These are phyloP conservation scores for Virgularia gustaviana DNA, from an alignment of 92 coral and sea anemone species.

Conservation along the genomic window DNA sequence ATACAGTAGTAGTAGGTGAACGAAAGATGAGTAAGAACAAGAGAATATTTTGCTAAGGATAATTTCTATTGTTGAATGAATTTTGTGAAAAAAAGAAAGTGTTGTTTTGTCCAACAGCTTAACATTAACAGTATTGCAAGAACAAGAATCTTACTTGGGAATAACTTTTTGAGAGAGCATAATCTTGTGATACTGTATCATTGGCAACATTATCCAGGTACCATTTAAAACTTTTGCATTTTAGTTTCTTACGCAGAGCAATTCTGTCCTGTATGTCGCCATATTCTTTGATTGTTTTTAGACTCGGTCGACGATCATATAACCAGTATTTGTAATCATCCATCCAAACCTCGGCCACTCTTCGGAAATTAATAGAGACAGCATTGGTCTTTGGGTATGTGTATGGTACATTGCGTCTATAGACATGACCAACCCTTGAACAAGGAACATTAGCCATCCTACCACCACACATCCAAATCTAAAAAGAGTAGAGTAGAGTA, in stretches of 20 bases:
- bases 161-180: conserved; percentile 78
- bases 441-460: conserved; percentile 94
- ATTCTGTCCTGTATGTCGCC: conserved; percentile 89
- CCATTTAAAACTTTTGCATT: conserved; percentile 93
- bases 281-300: conserved; percentile 58
- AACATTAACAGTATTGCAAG: no score
- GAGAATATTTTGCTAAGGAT: background rate
- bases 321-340: conserved; percentile 97
- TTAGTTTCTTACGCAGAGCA: conserved; percentile 75
- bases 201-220: conserved; percentile 95
- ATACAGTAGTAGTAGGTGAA: background rate
- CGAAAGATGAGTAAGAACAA: no score
- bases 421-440: conserved; percentile 97
- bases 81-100: background rate
- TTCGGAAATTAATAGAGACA: conserved; percentile 75
- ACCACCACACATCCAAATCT: conserved; percentile 99
- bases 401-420: conserved; percentile 91
- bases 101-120: conserved; percentile 48
- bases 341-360: conserved; percentile 99
- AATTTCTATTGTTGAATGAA: no score
- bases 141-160: conserved; percentile 60
- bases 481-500: no score
- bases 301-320: conserved; percentile 82
- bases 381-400: conserved; percentile 96
- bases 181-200: conserved; percentile 81